Evolutionary conservation across 30 jellyfish, hydroid and myxozoan genomes (phyloP).

Genomic region (Aurelia coerulea): DNA sequence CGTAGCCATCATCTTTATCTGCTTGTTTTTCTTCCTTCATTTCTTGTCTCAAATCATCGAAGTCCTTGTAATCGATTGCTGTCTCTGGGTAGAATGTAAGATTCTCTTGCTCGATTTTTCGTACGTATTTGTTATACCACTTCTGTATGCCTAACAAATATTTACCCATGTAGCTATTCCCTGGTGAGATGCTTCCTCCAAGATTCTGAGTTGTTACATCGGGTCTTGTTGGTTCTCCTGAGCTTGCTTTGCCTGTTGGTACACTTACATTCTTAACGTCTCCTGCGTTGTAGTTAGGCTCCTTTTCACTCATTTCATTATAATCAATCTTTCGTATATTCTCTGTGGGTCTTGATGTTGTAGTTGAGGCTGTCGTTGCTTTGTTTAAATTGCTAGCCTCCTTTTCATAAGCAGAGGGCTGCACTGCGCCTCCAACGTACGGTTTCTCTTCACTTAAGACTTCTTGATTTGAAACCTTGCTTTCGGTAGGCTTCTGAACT

Average conservation of each 20-base stretch:
- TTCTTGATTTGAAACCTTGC: neutral
- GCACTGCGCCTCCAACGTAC: conserved; percentile 35
- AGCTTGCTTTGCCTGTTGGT: conserved; percentile 7
- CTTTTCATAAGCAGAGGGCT: conserved; percentile 48
- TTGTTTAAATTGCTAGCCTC: neutral
- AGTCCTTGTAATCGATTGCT: conserved; percentile 30
- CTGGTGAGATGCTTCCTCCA: conserved; percentile 56
- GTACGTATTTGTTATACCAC: conserved; percentile 65
- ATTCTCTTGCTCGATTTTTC: conserved; percentile 50
- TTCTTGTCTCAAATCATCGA: conserved; percentile 24
- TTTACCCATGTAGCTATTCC: conserved; percentile 22
- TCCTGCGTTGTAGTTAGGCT: conserved; percentile 1
- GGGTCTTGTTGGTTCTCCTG: conserved; percentile 4
- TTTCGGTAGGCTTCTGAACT: conserved; percentile 4
- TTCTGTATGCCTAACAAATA: conserved; percentile 52
- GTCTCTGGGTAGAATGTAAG: conserved; percentile 72
- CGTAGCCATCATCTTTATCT: conserved; percentile 60
- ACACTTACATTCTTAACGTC: neutral
- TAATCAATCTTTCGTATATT: neutral
- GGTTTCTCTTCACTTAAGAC: conserved; percentile 63
- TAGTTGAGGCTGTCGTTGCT: conserved; percentile 17
- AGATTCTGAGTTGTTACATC: neutral
- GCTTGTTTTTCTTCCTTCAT: conserved; percentile 54
- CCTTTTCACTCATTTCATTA: neutral
- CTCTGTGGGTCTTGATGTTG: neutral